Evolutionary conservation across 2,113 vertebrate species (phyloP), one percentile per base, ranked within the genome.

Genomic region (Oceanites oceanicus): DNA sequence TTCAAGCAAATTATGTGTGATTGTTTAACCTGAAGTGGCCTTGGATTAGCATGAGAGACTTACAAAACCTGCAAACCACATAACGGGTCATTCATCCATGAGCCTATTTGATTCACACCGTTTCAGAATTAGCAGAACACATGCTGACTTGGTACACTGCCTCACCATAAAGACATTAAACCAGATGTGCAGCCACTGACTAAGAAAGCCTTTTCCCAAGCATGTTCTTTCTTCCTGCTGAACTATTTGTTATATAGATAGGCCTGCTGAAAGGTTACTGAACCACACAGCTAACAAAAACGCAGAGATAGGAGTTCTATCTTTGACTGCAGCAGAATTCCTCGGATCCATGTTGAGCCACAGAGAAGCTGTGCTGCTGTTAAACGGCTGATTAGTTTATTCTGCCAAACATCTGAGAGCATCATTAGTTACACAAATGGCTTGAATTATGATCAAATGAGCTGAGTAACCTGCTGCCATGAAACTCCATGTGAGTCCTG

Each of bases 351-450:
- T 15, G 44, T 70, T 67, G 86, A 89, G 71, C 63, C 93, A 40
- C 65, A 45, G 87, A 95, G 95, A 96, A 86, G 65, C 91, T 84
- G 59, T 77, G 90, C 75, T 79, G 91, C 88, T 97, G 80, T 95
- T 97, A 96, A 97, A 96, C 7, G 66, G 82, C 89, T 96, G 91
- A 96, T 96, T 96, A 93, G 91, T 95, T 97, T 96, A 91, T 95
- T 92, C 93, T 97, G 95, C 96, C 97, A 97, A 97, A 97, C 90
- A 97, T 96, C 96, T 98, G 95, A 73, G 71, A 91, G 94, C 88
- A 95, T 92, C 91, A 96, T 96, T 98, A 98, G 96, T 96, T 95
- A 97, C 92, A 97, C 92, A 96, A 97, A 97, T 94, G 80, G 90
- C 85, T 96, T 96, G 96, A 96, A 45, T 86, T 96, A 74, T 93